Evolutionary conservation across 2,113 vertebrate species (phyloP), one percentile per base, ranked within the genome.

Genomic region (Rhinoderma darwinii): DNA sequence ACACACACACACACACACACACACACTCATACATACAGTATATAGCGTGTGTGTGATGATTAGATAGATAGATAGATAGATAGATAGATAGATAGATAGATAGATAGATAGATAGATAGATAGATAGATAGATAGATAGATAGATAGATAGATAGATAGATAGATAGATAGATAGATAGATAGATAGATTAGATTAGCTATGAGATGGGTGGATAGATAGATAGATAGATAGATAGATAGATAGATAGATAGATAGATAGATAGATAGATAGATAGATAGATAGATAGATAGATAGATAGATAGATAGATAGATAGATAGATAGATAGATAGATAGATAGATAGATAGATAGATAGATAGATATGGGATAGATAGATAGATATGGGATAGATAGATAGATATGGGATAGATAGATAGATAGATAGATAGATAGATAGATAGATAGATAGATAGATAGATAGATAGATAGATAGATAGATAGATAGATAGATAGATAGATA

Each of bases 301-400:
- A 59, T 59, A 59, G 56, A 59, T 59, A 68, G 63, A 63, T 63
- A 63, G 59, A 63, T 63, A 63, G 59, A 63, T 63, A 63, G 59
- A 63, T 63, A 63, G n/a, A 63, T 63, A 63, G 59, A 63, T 63
- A 59, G 59, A 10, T n/a, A 68, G 59, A 68, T 68, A 70, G 66
- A 70, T 68, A 68, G 30, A 44, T 35, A 73, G 35, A 25, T 41
- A 73, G 70, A 73, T 63, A 70, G 66, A 70, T 70, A 70, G 66
- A 70, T 70, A 70, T 6, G 3, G 37, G 66, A 70, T 70, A 70
- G 35, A 70, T 70, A 70, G 66, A 70, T 66, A 32, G 27, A 3
- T 9, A 15, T 35, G 18, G 35, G 63, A 68, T 68, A 68, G 63
- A 68, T 68, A 68, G 63, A 68, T 59, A 59, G 25, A 59, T 59